Evolutionary conservation across 2,113 vertebrate species (phyloP).

Genomic region (Callipepla squamata): DNA sequence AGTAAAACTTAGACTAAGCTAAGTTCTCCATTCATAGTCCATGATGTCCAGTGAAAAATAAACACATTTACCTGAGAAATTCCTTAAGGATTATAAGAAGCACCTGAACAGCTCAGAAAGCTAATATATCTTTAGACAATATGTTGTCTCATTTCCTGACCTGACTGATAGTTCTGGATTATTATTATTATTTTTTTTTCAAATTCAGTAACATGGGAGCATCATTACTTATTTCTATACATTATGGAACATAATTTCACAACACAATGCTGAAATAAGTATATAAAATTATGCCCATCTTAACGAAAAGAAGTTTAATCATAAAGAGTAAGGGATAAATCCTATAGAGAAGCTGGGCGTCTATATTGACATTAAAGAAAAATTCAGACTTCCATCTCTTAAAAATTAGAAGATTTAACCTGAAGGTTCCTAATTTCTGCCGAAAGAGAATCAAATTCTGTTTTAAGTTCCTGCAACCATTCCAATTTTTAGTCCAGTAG

Average conservation of each 20-base stretch:
- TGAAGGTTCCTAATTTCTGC: background rate
- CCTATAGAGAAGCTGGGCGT: too few relatives aligned
- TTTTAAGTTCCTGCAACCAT: background rate
- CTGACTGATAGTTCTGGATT: background rate
- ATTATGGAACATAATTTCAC: background rate
- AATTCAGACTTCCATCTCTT: background rate
- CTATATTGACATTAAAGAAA: background rate
- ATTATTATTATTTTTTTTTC: too few relatives aligned
- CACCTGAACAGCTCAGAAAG: background rate
- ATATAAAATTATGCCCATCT: background rate
- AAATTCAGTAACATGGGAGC: background rate
- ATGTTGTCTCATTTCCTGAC: background rate
- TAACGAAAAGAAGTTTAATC: background rate
- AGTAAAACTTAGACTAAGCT: background rate
- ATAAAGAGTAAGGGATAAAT: background rate
- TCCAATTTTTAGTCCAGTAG: background rate
- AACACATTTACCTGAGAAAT: background rate
- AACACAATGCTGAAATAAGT: background rate
- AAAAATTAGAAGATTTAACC: background rate
- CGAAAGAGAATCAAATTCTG: background rate
- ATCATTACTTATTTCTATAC: background rate
- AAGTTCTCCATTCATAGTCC: background rate
- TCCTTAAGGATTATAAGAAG: background rate
- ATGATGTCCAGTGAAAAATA: background rate
- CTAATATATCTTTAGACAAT: background rate